These are phyloP conservation scores for Pachypeltis micranthus DNA, from an alignment of 1,140 invertebrate genomes.

Conservation along the genomic window DNA sequence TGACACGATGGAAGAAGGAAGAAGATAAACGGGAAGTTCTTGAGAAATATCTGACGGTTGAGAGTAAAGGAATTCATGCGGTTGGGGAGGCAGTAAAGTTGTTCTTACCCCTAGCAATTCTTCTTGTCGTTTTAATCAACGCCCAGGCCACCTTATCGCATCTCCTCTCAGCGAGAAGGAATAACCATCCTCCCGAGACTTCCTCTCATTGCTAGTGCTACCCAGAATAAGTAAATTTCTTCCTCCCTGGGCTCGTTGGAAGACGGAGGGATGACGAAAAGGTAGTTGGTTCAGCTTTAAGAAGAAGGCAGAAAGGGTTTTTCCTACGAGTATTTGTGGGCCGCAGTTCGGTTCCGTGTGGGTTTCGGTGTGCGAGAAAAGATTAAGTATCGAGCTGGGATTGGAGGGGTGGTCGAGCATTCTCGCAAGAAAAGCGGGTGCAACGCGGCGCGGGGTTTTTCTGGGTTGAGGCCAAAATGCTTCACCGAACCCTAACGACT, in stretches of 20 bases:
- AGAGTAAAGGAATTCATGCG: neutral
- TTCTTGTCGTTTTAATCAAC: conserved; percentile 8
- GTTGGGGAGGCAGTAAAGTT: neutral
- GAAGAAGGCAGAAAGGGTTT: too few relatives aligned
- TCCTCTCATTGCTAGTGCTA: neutral
- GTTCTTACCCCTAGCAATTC: neutral
- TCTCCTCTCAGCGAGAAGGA: neutral
- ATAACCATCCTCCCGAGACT: too few relatives aligned
- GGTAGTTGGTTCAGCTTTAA: too few relatives aligned
- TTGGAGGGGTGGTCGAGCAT: too few relatives aligned
- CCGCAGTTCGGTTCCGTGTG: too few relatives aligned
- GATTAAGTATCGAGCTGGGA: neutral
- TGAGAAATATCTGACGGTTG: too few relatives aligned
- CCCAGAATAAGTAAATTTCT: conserved; percentile 6
- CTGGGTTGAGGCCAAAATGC: conserved; percentile 2
- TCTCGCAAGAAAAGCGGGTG: neutral
- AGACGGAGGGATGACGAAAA: neutral
- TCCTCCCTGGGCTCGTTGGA: neutral
- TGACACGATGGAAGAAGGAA: neutral
- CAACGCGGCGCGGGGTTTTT: neutral
- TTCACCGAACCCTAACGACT: neutral
- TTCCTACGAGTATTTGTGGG: too few relatives aligned
- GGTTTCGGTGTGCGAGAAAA: neutral
- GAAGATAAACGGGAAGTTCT: too few relatives aligned
- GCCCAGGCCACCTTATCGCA: neutral